These are phyloP conservation scores for Drosophila pseudoananassae DNA, from an alignment of 1,140 invertebrate species.

Conservation along the genomic window DNA sequence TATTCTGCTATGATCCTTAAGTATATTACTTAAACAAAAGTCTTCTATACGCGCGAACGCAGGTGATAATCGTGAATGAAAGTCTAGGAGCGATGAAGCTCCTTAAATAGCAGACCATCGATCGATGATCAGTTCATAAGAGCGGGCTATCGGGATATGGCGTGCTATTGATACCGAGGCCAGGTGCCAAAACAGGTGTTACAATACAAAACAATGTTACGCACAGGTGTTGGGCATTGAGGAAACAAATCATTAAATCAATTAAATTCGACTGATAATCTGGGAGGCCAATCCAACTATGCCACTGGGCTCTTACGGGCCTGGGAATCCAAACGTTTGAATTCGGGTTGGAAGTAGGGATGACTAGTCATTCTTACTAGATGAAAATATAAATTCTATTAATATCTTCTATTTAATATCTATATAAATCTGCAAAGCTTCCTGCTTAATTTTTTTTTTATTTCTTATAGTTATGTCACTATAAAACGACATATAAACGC, in stretches of 20 bases:
- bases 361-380: too few species aligned
- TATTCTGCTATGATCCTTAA: not conserved
- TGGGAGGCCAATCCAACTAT: conserved; percentile 3
- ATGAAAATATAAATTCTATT: not conserved
- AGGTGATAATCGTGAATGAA: conserved; percentile 54
- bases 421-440: too few species aligned
- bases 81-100: conserved; percentile 13
- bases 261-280: conserved; percentile 45
- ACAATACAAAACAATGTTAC: conserved; percentile 42
- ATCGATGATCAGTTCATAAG: conserved; percentile 48
- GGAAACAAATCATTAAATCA: conserved; percentile 49
- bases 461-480: too few species aligned
- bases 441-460: too few species aligned
- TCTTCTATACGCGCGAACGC: conserved; percentile 20
- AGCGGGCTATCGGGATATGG: conserved; percentile 54
- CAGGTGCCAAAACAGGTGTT: conserved; percentile 60
- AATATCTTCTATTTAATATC: too few species aligned
- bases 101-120: conserved; percentile 60
- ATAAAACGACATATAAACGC: too few species aligned
- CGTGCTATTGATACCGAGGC: conserved; percentile 49
- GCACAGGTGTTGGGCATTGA: conserved; percentile 30
- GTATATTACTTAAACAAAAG: not conserved
- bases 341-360: not conserved
- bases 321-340: not conserved
- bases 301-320: not conserved